phyloP scores from a whole-genome alignment of 2,797 vertebrate species.

The Enteromius treurensis region DNA sequence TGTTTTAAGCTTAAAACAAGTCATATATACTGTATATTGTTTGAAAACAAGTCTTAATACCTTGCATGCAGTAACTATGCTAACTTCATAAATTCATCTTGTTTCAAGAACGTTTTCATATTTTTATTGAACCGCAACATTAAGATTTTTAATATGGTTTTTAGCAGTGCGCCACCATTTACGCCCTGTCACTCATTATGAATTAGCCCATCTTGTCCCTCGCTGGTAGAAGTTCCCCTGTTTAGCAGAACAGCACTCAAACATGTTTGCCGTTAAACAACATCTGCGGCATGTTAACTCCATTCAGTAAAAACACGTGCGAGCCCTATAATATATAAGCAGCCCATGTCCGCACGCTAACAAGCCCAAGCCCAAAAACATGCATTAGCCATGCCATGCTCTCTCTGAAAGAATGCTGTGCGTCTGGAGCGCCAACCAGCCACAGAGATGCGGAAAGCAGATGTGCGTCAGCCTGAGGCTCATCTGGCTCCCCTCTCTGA shows the following conservation, averaged over 20 bases:
- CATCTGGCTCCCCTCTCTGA: slow-evolving; percentile 70
- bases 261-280: slow-evolving; percentile 37
- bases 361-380: slow-evolving; percentile 54
- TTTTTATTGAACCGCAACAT: not conserved
- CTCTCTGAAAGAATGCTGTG: slow-evolving; percentile 54
- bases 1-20: no score
- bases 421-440: slow-evolving; percentile 53
- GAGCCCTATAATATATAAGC: slow-evolving; percentile 61
- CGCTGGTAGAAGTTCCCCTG: slow-evolving; percentile 24
- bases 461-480: slow-evolving; percentile 69
- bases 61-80: not conserved
- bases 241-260: slow-evolving; percentile 34
- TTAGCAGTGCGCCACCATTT: slow-evolving; percentile 30
- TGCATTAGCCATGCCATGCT: slow-evolving; percentile 67
- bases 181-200: slow-evolving; percentile 27
- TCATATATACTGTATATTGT: not conserved
- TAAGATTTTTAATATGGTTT: not conserved
- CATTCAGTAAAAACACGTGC: slow-evolving; percentile 62
- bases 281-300: slow-evolving; percentile 68
- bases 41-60: not conserved
- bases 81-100: not conserved
- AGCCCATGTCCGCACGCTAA: slow-evolving; percentile 62
- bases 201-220: slow-evolving; percentile 34
- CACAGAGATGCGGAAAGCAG: slow-evolving; percentile 71
- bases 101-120: not conserved